phyloP scores from a whole-genome alignment of 2,888 invertebrate species.

The Macrophya alboannulata region DNA sequence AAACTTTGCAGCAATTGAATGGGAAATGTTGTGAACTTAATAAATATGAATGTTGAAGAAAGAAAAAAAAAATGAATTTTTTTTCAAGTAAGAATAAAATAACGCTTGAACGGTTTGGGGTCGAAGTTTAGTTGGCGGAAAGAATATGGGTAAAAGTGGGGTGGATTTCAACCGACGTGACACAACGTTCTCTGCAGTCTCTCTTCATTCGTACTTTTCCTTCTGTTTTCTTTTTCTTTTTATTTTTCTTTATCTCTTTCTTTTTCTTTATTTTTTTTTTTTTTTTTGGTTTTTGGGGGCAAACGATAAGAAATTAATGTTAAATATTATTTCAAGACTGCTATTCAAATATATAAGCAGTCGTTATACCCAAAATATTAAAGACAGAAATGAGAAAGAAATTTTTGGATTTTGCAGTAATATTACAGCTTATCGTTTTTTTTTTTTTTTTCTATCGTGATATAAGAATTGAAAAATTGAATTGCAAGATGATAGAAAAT shows the following conservation, averaged over 20 bases:
- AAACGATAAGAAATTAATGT: slow-evolving; percentile 23
- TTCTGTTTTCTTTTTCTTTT: too few relatives aligned
- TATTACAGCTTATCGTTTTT: too few relatives aligned
- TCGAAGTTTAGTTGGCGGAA: background rate
- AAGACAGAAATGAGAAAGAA: background rate
- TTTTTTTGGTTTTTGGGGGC: background rate
- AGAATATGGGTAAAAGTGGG: background rate
- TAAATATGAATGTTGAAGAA: background rate
- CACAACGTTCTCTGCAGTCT: background rate
- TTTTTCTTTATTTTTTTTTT: background rate
- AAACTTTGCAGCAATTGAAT: background rate
- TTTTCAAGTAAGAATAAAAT: background rate
- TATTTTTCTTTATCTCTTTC: background rate
- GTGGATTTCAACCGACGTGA: background rate
- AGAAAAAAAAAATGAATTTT: background rate
- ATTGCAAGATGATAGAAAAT: background rate
- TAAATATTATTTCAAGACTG: slow-evolving; percentile 43
- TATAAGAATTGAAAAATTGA: too few relatives aligned
- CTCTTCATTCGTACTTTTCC: too few relatives aligned
- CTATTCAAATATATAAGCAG: background rate
- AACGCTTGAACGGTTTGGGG: background rate
- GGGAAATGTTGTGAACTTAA: background rate
- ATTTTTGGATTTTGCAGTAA: background rate
- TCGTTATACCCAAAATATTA: background rate
- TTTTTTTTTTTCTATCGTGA: background rate